Percentiles rank a stretch among this genome's conserved stretches.
phyloP scores from a whole-genome alignment of 1,140 invertebrate species.

The Rhyacophila brunnea region DNA sequence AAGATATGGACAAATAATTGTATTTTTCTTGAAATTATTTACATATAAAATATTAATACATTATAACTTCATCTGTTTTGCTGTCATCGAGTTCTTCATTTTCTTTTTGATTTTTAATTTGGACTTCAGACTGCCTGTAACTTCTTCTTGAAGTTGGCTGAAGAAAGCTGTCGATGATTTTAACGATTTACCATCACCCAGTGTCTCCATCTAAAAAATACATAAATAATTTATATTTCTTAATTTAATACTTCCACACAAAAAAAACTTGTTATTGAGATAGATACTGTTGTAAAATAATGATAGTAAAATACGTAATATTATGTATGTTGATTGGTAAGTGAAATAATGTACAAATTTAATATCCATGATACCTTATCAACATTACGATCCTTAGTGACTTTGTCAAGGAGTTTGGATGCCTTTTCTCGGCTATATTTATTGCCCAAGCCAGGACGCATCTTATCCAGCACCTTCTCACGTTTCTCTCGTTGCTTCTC shows the following conservation, averaged over 20 bases:
- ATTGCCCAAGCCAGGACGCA: constrained; percentile 57
- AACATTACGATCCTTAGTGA: constrained; percentile 65
- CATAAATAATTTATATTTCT: constrained; percentile 17
- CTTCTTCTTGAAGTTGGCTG: constrained; percentile 74
- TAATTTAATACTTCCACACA: too few relatives aligned
- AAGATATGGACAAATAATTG: neutral
- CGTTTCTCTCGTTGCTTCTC: constrained; percentile 55
- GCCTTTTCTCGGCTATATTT: constrained; percentile 53
- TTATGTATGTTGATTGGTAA: too few relatives aligned
- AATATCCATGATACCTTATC: constrained; percentile 47
- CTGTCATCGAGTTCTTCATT: constrained; percentile 32
- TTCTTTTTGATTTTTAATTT: constrained; percentile 46
- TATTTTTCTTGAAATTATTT: constrained; percentile 5
- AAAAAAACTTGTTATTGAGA: too few relatives aligned
- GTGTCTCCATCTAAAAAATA: constrained; percentile 51
- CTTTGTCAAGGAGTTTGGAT: constrained; percentile 56
- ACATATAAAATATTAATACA: constrained; percentile 1
- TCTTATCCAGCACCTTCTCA: constrained; percentile 47
- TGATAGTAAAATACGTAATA: too few relatives aligned
- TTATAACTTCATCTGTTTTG: constrained; percentile 33
- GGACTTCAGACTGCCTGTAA: constrained; percentile 50
- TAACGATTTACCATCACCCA: constrained; percentile 55
- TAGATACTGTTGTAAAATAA: too few relatives aligned
- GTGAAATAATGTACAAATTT: constrained; percentile 6
- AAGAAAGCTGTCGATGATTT: constrained; percentile 85